Conservation (phyloP, 2,888 invertebrate species). For the Pyralis farinalis region DNA sequence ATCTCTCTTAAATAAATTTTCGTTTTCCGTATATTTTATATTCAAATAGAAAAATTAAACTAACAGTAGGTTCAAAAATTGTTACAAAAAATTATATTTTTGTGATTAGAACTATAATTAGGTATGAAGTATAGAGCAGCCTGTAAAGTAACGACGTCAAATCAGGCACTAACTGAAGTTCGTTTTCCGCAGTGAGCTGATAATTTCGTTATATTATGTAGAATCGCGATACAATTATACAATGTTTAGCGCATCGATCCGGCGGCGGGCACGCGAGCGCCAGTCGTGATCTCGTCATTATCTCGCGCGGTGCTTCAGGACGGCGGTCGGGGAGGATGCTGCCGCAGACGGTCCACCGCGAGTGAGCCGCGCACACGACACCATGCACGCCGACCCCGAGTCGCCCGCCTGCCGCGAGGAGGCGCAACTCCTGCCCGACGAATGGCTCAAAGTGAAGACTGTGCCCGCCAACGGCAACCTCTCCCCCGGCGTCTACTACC, state of each 20-base stretch:
- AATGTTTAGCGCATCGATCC: constrained; percentile 69
- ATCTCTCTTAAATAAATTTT: too few relatives aligned
- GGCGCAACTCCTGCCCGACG: constrained; percentile 69
- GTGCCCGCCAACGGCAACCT: constrained; percentile 69
- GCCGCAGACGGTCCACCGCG: constrained; percentile 42
- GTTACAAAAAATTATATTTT: too few relatives aligned
- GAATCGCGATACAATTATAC: constrained; percentile 71
- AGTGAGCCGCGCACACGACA: constrained; percentile 46
- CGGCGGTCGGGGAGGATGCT: constrained; percentile 52
- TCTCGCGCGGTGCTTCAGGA: constrained; percentile 76
- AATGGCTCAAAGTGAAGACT: constrained; percentile 72
- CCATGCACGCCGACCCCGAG: constrained; percentile 73
- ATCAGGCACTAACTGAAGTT: constrained; percentile 61
- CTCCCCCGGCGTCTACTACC: constrained; percentile 75
- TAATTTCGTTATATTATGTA: constrained; percentile 71
- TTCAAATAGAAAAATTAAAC: too few relatives aligned
- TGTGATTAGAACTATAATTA: constrained; percentile 2
- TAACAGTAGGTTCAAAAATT: too few relatives aligned
- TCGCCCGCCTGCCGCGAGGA: constrained; percentile 74
- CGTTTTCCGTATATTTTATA: too few relatives aligned
- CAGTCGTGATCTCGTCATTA: constrained; percentile 78
- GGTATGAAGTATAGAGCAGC: constrained; percentile 28
- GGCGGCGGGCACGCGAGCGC: constrained; percentile 49
- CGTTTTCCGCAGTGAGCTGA: constrained; percentile 70
- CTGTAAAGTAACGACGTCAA: constrained; percentile 53